Evolutionary conservation across 2,113 vertebrate species (phyloP).

Genomic region (Orcinus orca): DNA sequence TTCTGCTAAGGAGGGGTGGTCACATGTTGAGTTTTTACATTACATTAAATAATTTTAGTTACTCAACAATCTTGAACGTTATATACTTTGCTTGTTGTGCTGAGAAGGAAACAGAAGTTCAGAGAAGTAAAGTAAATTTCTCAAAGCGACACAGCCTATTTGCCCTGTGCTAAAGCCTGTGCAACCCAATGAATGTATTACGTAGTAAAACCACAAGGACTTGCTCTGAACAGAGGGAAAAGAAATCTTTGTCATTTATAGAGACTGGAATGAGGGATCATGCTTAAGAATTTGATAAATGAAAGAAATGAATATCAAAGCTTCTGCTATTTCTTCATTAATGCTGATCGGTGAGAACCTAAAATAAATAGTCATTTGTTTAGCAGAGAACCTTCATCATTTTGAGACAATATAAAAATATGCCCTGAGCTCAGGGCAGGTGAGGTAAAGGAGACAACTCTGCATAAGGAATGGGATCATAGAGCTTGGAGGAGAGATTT

Average conservation of each 20-base stretch:
- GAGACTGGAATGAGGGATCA: not conserved
- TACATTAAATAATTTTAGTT: not conserved
- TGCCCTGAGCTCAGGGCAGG: not conserved
- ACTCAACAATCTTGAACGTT: not conserved
- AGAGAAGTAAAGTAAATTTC: not conserved
- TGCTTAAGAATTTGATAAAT: not conserved
- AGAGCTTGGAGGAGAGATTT: not conserved
- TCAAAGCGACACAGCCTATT: not conserved
- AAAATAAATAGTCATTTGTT: not conserved
- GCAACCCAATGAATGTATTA: not conserved
- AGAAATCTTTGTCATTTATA: not conserved
- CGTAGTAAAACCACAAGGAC: not conserved
- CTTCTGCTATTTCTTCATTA: not conserved
- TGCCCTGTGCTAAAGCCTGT: not conserved
- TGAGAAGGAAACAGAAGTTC: not conserved
- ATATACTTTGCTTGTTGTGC: not conserved
- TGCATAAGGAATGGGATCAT: not conserved
- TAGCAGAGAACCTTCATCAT: not conserved
- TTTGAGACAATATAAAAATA: not conserved
- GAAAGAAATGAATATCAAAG: not conserved
- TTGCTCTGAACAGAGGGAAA: not conserved
- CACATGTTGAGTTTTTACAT: not conserved
- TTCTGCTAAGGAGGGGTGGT: not conserved
- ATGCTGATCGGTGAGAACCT: not conserved
- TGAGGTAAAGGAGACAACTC: not conserved